Evolutionary conservation across 1,140 invertebrate genomes (phyloP), one percentile per base, ranked within the genome.

Genomic region (Sycophaga agraensis): DNA sequence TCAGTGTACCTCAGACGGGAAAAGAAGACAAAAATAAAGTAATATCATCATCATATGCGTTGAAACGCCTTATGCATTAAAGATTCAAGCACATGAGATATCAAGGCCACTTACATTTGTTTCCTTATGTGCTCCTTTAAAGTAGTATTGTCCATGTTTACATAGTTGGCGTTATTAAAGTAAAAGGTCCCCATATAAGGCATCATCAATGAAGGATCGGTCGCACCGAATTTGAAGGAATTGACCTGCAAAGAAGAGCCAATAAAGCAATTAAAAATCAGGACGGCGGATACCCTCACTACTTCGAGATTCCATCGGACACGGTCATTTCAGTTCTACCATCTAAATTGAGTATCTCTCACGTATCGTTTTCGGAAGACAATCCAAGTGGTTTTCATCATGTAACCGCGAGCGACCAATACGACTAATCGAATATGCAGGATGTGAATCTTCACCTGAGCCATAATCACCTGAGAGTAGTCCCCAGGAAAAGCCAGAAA

Each of bases 121-220:
- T 92, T 91, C 70, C 86, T 89, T 63, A 94, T 88, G 65, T 88
- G 87, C 61, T 92, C 90, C 73, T 91, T 91, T 2, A 93, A 75
- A 26, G 83, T 84, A 5, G 76, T 71, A 49, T 81, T 78, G 67
- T 87, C 84, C 55, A 85, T 63, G 68, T 82, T 82, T 60, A 56
- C 17, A 66, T 82, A 84, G 66, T 75, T 84, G 35, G 77, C 70
- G 51, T 78, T 78, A 69, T 83, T 82, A 70, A 80, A 86, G 67
- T 84, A 86, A 68, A 79, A 86, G 8, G 79, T 83, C 63, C 87
- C 87, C 82, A 89, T 84, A 65, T 83, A 87, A 59, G 85, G 84
- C 73, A 88, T 82, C 69, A 88, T 82, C 66, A 81, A 86, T 34
- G 78, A 74, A 64, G 77, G 21, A 40, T 53, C 35, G 4, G 35